A percentile compares a stretch with the other conserved stretches of the same genome.
These are phyloP conservation scores for Poecilia velifera DNA, from an alignment of 2,797 vertebrate species.

Conservation along the genomic window DNA sequence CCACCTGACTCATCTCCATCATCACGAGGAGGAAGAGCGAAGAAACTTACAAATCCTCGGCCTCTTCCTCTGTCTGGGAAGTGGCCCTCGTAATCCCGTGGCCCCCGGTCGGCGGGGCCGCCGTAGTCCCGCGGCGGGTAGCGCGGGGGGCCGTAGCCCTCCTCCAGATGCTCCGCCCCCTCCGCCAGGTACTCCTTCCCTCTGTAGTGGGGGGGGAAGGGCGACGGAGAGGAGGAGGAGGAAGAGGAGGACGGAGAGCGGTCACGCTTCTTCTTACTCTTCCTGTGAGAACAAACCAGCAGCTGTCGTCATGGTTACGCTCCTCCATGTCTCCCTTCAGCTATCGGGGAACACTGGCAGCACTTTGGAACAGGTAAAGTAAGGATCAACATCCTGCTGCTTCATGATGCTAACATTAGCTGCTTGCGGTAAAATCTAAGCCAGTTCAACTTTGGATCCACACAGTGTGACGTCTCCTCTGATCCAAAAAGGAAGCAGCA, in stretches of 20 bases:
- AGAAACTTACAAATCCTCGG: slow-evolving; percentile 91
- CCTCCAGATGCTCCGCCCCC: slow-evolving; percentile 86
- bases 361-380: not conserved
- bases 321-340: no score
- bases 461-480: not conserved
- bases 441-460: not conserved
- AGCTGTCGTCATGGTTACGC: not conserved
- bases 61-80: slow-evolving; percentile 75
- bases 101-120: slow-evolving; percentile 66
- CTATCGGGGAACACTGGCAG: not conserved
- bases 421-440: not conserved
- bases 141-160: slow-evolving; percentile 87
- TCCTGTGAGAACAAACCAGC: slow-evolving; percentile 78
- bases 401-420: not conserved
- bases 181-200: slow-evolving; percentile 82
- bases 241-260: slow-evolving; percentile 94
- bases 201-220: slow-evolving; percentile 84
- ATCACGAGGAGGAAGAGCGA: slow-evolving; percentile 48
- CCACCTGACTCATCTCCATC: slow-evolving; percentile 58
- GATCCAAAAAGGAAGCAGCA: not conserved
- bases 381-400: not conserved
- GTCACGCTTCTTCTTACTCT: slow-evolving; percentile 92
- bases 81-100: slow-evolving; percentile 72
- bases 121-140: slow-evolving; percentile 89
- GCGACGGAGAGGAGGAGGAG: slow-evolving; percentile 88